phyloP scores from a whole-genome alignment of 1,140 invertebrate genomes.

The Colletes gigas region DNA sequence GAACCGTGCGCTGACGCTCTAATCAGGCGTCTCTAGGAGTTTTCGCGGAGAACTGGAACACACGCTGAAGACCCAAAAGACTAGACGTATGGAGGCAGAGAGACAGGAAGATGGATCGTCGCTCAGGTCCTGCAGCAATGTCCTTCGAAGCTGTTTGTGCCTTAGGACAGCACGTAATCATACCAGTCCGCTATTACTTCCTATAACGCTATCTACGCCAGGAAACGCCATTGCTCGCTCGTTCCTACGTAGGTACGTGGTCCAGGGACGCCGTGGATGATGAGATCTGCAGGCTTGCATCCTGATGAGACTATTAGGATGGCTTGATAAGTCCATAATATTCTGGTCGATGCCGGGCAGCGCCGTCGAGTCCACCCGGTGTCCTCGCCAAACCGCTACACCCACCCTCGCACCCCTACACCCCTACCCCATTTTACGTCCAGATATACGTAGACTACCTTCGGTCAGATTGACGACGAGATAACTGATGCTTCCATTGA shows the following conservation, averaged over 20 bases:
- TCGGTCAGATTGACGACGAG: conserved; percentile 69
- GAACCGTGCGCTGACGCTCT: conserved; percentile 27
- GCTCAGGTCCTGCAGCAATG: conserved; percentile 51
- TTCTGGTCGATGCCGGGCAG: conserved; percentile 71
- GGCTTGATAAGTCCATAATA: conserved; percentile 80
- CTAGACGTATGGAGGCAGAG: background rate
- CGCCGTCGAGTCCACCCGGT: conserved; percentile 73
- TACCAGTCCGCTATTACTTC: conserved; percentile 71
- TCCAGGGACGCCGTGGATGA: conserved; percentile 72
- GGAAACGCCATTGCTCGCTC: conserved; percentile 69
- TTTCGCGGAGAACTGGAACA: conserved; percentile 48
- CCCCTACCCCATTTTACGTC: conserved; percentile 47
- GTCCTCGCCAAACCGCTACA: conserved; percentile 65
- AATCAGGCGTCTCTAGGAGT: conserved; percentile 47
- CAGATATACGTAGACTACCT: conserved; percentile 50
- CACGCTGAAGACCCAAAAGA: conserved; percentile 25
- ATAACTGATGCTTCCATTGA: conserved; percentile 66
- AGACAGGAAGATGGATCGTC: conserved; percentile 46
- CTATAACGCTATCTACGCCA: conserved; percentile 71
- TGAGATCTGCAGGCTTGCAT: conserved; percentile 79
- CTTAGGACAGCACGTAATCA: conserved; percentile 70
- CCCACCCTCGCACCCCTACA: conserved; percentile 28
- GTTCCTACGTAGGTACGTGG: conserved; percentile 69
- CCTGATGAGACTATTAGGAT: conserved; percentile 80
- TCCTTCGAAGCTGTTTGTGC: conserved; percentile 57